Evolutionary conservation across 2,888 invertebrate genomes (phyloP), one percentile per base, ranked within the genome.

Genomic region (Calameuta filiformis): DNA sequence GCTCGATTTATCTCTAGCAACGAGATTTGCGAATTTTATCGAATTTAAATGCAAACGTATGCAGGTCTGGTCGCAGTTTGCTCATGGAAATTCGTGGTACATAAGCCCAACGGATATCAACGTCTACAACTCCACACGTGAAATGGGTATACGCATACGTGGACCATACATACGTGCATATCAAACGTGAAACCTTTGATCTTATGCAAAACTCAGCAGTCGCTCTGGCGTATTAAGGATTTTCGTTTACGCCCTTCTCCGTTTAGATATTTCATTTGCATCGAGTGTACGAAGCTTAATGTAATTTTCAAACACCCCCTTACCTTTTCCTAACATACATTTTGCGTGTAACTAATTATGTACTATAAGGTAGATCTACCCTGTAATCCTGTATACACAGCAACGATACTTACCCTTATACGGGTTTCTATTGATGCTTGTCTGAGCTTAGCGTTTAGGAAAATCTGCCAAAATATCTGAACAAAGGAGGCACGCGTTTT

Each of bases 21-120:
- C 56, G 56, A 56, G 56, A 56, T 56, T 56, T 15, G 9, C 23
- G 56, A 56, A 23, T 56, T 56, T 56, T 71, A 34, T 34, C 71
- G 71, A 71, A 71, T 71, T 56, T 71, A 71, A 71, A 31, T 71
- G 71, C 34, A 71, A 71, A 71, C 15, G 71, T 31, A 71, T 71
- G 71, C 71, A 71, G 15, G 33, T 71, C 71, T 71, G 71, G 71
- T 33, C 34, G 34, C 71, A 23, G 71, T 71, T 71, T 71, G 71
- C 30, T 71, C 71, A 71, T 71, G 34, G 71, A 71, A 71, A 71
- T 31, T 30, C 71, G 34, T 71, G 33, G 71, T 71, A 71, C 71
- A 56, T 56, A 23, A 56, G 23, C 56, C 56, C 56, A 56, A 56
- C 23, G 23, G 56, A 56, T 56, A 56, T 56, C 56, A 56, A 23